Base-by-base conservation (phyloP, 2,888 invertebrate genomes). In the Gryllus longicercus region DNA sequence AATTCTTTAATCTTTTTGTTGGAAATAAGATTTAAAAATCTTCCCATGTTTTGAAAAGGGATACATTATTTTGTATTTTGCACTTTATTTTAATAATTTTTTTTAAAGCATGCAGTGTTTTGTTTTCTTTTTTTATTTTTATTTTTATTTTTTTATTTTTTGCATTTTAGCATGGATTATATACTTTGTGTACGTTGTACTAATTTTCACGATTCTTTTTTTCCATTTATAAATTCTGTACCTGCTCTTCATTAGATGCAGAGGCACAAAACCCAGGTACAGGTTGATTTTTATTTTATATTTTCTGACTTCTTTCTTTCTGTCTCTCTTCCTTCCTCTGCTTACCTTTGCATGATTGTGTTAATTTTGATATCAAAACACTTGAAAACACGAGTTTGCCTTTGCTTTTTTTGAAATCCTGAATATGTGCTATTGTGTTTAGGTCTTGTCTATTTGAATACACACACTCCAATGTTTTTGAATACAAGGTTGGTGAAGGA, bases 191-290 rank as follows among this genome's bases (percentile, higher is more conserved):
- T 85, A 84, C 84, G 76, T 81, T 81, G 79, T 77, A 82, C 81
- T 82, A 82, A 83, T 83, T 81, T 82, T 80, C 81, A 78, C 80
- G 78, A 86, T 85, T 85, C 85, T 84, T 85, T 85, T 83, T 85
- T 83, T 85, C 84, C 84, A 85, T 84, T 85, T 85, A 83, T 83
- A 85, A 85, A 84, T 85, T 84, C 84, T 81, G 82, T 84, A 74
- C 83, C 83, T 83, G 84, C 83, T 83, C 83, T 83, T 83, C 81
- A 85, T 81, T 82, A 82, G 82, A 82, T 81, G 81, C 82, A 78
- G 83, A 82, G 77, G 79, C 82, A 63, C 82, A 81, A 78, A 81
- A 82, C 81, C 80, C 81, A 84, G 82, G 82, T 83, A 83, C 80
- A 79, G 80, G 76, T 79, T 80, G 81, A 81, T 78, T 79, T 75